Conservation (phyloP, 2,113 vertebrate genomes). For the Sceloporus undulatus region DNA sequence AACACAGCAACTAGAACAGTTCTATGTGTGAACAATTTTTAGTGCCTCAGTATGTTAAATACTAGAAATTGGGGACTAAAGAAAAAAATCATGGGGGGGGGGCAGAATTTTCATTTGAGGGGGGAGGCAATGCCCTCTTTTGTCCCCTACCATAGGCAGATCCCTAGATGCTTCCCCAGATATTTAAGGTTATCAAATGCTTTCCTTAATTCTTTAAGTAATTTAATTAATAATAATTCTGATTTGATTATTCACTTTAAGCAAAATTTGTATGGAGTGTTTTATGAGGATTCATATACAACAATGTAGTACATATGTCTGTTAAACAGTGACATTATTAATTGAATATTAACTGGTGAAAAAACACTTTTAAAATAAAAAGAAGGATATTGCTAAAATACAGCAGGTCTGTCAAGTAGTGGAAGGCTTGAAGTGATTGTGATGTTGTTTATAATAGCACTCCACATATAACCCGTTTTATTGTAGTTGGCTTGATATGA, state of each 20-base stretch:
- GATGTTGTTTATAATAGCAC: not conserved
- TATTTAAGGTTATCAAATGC: not conserved
- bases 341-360: constrained; percentile 31
- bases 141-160: too few relatives aligned
- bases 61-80: too few relatives aligned
- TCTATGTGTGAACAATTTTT: too few relatives aligned
- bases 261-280: not conserved
- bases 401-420: not conserved
- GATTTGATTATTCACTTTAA: constrained; percentile 11
- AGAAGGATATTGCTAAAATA: not conserved
- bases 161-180: too few relatives aligned
- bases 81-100: too few relatives aligned
- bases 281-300: not conserved
- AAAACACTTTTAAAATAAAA: constrained; percentile 33
- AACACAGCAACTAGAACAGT: too few relatives aligned
- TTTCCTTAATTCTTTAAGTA: not conserved
- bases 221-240: not conserved
- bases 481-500: not conserved
- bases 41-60: too few relatives aligned
- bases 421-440: not conserved
- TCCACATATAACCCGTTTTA: not conserved
- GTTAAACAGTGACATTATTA: not conserved
- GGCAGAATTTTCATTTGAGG: too few relatives aligned
- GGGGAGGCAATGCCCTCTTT: too few relatives aligned
- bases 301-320: not conserved